Evolutionary conservation across 2,888 invertebrate genomes (phyloP), one percentile per base, ranked within the genome.

Genomic region (Rhingia rostrata): DNA sequence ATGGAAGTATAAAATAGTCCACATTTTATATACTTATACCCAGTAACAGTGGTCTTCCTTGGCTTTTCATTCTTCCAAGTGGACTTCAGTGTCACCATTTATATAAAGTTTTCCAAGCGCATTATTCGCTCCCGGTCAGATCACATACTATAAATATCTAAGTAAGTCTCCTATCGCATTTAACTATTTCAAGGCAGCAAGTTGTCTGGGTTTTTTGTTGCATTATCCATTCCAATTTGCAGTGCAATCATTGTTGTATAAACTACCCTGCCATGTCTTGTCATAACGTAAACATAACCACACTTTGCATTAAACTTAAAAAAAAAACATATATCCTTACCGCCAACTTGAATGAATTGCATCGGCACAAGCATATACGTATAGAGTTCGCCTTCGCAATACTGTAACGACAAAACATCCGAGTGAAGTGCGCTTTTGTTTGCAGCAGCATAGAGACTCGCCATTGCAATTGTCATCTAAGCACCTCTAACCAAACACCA

Each of bases 381-480:
- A 9, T 41, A 41, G 6, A 41, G 12, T 30, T 41, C 30, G 53
- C 41, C 41, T 22, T 0, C 22, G 22, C 14, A 54, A 35, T 32
- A 14, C 35, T 30, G 72, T 72, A 41, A 60, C 32, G 60, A 43
- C 49, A 33, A 32, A 33, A 60, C 43, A 33, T 54, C 43, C 45
- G 63, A 37, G 39, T 45, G 22, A 73, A 37, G 39, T 45, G 22
- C 14, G 12, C 30, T 6, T 51, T 35, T 33, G 22, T 60, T 41
- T 10, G 54, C 54, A 53, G 33, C 22, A 22, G 22, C 22, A 22
- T 22, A 22, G 33, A 61, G 51, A 41, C 39, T 37, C 51, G 22
- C 33, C 60, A 43, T 63, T 54, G 63, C 72, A 63, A 73, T 73
- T 73, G 49, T 49, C 61, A 63, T 73, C 63, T 73, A 61, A 58